Evolutionary conservation across 2,797 vertebrate genomes (phyloP).

Genomic region (Enteromius mattozi): DNA sequence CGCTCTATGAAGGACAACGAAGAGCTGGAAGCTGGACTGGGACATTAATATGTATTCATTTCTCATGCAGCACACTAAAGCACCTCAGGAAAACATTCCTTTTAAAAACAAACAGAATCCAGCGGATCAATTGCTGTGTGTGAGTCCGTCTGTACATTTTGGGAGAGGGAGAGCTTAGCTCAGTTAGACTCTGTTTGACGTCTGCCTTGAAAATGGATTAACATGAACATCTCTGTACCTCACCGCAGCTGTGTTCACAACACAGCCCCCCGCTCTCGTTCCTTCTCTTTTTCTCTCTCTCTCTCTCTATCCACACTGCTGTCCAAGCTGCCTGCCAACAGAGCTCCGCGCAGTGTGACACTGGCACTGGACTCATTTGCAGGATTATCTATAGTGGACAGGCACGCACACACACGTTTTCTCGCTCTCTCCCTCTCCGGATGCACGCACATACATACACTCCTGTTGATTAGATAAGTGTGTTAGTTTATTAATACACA

Average conservation of each 20-base stretch:
- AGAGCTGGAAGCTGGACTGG: not conserved
- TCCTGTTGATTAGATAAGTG: constrained; percentile 65
- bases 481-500: constrained; percentile 66
- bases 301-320: constrained; percentile 14
- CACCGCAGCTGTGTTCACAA: constrained; percentile 56
- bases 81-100: constrained; percentile 26
- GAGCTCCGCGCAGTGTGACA: constrained; percentile 31
- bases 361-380: constrained; percentile 60
- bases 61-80: constrained; percentile 4
- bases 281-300: not conserved
- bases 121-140: constrained; percentile 38
- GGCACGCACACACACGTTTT: constrained; percentile 25
- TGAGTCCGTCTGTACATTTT: constrained; percentile 24
- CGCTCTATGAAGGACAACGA: not conserved
- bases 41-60: not conserved
- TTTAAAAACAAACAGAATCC: constrained; percentile 43
- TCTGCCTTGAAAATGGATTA: constrained; percentile 58
- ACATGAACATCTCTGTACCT: constrained; percentile 50
- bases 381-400: constrained; percentile 62
- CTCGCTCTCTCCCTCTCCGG: not conserved
- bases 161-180: constrained; percentile 40
- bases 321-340: constrained; percentile 39
- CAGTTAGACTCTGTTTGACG: constrained; percentile 49
- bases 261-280: constrained; percentile 19
- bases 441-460: constrained; percentile 45